Evolutionary conservation across 1,140 invertebrate species (phyloP), one percentile per base, ranked within the genome.

Genomic region (Teleopsis dalmanni): DNA sequence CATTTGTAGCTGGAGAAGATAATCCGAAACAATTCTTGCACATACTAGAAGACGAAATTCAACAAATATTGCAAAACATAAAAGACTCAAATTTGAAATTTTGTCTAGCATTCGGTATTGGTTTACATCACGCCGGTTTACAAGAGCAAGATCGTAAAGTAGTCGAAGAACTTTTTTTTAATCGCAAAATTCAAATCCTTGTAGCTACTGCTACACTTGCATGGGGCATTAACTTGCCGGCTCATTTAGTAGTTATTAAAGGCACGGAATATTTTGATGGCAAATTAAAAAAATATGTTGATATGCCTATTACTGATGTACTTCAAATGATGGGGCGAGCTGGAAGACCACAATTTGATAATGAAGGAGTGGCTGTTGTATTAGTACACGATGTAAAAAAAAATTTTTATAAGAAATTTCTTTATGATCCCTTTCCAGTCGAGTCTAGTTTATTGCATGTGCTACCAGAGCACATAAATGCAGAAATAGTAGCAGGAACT

Each of bases 261-360:
- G 91, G 91, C 38, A 99, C 97, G 2, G 97, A 99, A 73, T 99
- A 95, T 73, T 99, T 87, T 71, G 96, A 99, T 73, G 95, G 94
- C 8, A 98, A 98, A 68, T 82, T 82, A 4, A 89, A 93, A 62
- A 82, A 94, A 60, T 99, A 99, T 72, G 91, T 98, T 3, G 96
- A 99, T 59, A 99, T 99, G 86, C 97, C 97, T 1, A 97, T 99
- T 40, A 99, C 96, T 1, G 95, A 96, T 78, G 86, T 99, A 1
- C 75, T 99, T 21, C 96, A 99, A 75, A 99, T 99, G 97, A 98
- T 98, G 85, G 96, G 96, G 4, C 77, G 96, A 51, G 96, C 96
- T 50, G 96, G 96, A 6, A 77, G 97, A 50, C 97, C 96, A 3
- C 81, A 83, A 76, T 99, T 87, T 69, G 97, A 99, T 72, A 86